Evolutionary conservation across 2,113 vertebrate genomes (phyloP), one percentile per base, ranked within the genome.

Genomic region (Oncorhynchus gorbuscha): DNA sequence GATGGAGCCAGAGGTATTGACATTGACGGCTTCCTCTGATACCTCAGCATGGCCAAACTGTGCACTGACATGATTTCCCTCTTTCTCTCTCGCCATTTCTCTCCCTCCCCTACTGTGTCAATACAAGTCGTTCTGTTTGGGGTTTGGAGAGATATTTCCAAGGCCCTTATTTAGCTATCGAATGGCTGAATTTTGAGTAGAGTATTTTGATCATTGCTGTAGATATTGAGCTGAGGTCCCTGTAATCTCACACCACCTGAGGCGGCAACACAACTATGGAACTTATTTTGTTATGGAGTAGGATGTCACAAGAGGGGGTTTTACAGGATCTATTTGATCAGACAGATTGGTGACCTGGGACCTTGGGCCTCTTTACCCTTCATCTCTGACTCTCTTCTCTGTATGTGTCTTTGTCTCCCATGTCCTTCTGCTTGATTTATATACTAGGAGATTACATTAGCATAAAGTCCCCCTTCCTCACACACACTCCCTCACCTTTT

Each of bases 181-280:
- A 83, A 83, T 79, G 81, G 49, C 76, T 82, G 66, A 26, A 67
- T 73, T 71, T 78, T 79, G 73, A 79, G 83, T 84, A 85, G 69
- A 76, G 59, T 76, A 30, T 79, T 80, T 76, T 76, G 76, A 80
- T 87, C 61, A 73, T 68, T 45, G 18, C 30, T 64, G 22, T 72
- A 73, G 51, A 66, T 81, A 76, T 72, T 35, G 11, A 69, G 67
- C 14, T 24, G 30, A 73, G 32, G 51, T 74, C 74, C 76, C 73
- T 80, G 59, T 72, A 75, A 77, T 84, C 59, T 61, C 35, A 3
- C 22, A 65, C 62, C 71, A 32, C 67, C 74, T 7, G 61, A 69
- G 74, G 65, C 74, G 4, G 49, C 30, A 9, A 66, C 59, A 8
- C 14, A 68, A 35, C 30, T 30, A 35, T 77, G 39, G 59, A 79